A percentile compares a stretch with the other conserved stretches of the same genome.
Conservation (phyloP, 2,888 invertebrate genomes). For the Hecatera dysodea region DNA sequence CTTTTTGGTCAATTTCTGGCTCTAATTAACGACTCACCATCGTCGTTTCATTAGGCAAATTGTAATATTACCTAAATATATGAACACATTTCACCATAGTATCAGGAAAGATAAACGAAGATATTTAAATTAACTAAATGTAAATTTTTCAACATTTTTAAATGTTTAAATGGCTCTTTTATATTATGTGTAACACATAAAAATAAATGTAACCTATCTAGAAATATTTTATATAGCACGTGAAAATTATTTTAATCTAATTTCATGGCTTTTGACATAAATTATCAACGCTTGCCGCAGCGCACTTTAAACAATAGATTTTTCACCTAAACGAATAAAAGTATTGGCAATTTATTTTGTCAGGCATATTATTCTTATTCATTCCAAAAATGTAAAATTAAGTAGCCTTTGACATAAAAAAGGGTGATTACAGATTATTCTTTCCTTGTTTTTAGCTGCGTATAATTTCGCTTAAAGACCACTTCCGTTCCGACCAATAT, state of each 20-base stretch:
- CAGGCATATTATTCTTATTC: constrained; percentile 40
- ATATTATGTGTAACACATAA: constrained; percentile 28
- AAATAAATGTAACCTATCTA: constrained; percentile 32
- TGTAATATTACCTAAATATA: constrained; percentile 56
- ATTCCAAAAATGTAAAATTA: constrained; percentile 60
- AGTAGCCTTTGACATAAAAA: constrained; percentile 81
- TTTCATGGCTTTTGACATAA: constrained; percentile 4
- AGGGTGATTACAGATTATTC: constrained; percentile 81
- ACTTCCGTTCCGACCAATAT: constrained; percentile 89
- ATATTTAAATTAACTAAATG: constrained; percentile 28
- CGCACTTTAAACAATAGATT: neutral
- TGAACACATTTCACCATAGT: constrained; percentile 30
- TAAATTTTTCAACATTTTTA: constrained; percentile 23
- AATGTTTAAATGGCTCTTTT: constrained; percentile 21
- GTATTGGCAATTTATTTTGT: constrained; percentile 14
- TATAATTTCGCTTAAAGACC: constrained; percentile 89
- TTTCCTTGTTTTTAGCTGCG: constrained; percentile 87
- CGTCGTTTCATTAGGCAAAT: constrained; percentile 57
- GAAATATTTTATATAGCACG: neutral
- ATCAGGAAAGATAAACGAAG: constrained; percentile 15
- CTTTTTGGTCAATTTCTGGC: constrained; percentile 72
- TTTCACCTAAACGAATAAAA: constrained; percentile 11
- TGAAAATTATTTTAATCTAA: neutral
- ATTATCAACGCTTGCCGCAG: neutral
- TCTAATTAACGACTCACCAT: constrained; percentile 76